These are phyloP conservation scores for Invenusta paracnida DNA, from an alignment of 2,888 invertebrate genomes.

Conservation along the genomic window DNA sequence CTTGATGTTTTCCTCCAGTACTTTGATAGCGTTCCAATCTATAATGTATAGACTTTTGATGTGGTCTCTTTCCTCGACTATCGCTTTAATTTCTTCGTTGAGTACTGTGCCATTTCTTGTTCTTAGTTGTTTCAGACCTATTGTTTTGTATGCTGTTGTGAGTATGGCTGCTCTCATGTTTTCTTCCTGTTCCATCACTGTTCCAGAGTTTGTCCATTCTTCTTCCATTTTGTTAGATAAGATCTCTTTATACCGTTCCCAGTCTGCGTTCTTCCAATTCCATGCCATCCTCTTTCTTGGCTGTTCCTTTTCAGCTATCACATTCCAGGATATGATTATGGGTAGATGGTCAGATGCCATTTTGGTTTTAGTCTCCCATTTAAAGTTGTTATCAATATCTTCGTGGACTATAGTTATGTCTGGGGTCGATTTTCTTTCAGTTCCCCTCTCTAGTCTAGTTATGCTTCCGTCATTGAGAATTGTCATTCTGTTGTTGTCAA, in stretches of 20 bases:
- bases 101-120: neutral
- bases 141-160: neutral
- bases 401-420: neutral
- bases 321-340: neutral
- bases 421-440: slow-evolving; percentile 14
- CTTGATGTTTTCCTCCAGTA: neutral
- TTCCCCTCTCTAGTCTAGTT: neutral
- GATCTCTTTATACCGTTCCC: neutral
- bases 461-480: neutral
- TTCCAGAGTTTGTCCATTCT: neutral
- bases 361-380: neutral
- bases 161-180: neutral
- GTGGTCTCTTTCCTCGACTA: neutral
- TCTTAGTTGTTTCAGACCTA: neutral
- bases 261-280: neutral
- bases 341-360: neutral
- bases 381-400: neutral
- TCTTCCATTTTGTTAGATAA: neutral
- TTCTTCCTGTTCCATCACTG: neutral
- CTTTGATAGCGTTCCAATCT: neutral
- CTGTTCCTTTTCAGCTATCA: neutral
- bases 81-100: slow-evolving; percentile 6
- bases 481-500: neutral
- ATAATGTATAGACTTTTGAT: neutral
- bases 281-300: slow-evolving; percentile 1